phyloP scores from a whole-genome alignment of 2,797 vertebrate species.

The Echeneis naucrates region DNA sequence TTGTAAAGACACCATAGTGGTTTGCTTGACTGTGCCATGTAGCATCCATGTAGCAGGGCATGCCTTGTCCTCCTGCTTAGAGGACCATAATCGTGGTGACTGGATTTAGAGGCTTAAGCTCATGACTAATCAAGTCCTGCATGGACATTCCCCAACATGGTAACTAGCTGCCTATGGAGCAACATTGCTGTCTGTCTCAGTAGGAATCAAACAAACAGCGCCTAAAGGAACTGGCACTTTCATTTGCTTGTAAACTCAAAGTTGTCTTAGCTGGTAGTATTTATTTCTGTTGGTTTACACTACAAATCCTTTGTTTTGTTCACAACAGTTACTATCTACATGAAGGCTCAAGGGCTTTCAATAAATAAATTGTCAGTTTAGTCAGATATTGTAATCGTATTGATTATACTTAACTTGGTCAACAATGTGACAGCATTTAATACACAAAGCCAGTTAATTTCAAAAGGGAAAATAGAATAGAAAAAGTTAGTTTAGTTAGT shows the following conservation, averaged over 20 bases:
- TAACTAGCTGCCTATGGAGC: constrained; percentile 30
- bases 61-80: constrained; percentile 43
- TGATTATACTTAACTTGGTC: not conserved
- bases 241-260: not conserved
- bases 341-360: too few relatives aligned
- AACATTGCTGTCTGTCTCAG: constrained; percentile 10
- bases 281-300: not conserved
- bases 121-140: constrained; percentile 72
- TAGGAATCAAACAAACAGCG: constrained; percentile 18
- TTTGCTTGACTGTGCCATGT: constrained; percentile 20
- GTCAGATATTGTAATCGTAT: not conserved
- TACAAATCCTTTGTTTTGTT: not conserved
- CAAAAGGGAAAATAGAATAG: not conserved
- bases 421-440: not conserved
- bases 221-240: constrained; percentile 1
- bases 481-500: not conserved
- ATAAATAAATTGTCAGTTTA: not conserved
- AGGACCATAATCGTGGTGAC: constrained; percentile 61
- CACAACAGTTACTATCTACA: not conserved
- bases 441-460: constrained; percentile 3
- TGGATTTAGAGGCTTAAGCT: constrained; percentile 81
- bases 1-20: not conserved
- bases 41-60: constrained; percentile 20
- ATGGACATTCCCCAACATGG: constrained; percentile 39
- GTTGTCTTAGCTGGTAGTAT: not conserved